Conservation (phyloP, 1,140 invertebrate species). For the Leptestheria dahalacensis region DNA sequence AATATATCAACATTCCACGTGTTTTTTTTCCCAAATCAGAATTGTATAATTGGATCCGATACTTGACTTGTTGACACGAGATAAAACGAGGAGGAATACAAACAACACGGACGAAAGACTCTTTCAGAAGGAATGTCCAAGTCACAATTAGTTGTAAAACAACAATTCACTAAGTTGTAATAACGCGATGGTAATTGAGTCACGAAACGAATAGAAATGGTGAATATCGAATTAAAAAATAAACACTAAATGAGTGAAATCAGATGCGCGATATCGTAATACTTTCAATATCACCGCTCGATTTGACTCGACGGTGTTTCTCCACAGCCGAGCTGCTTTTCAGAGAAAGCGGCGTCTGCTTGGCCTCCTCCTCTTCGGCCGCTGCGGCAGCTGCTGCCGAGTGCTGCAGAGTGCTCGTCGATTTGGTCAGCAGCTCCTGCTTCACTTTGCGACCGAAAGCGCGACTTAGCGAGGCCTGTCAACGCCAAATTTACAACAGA, state of each 20-base stretch:
- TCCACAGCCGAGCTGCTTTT: constrained; percentile 21
- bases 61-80: not conserved
- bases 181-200: no score
- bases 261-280: constrained; percentile 22
- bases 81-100: not conserved
- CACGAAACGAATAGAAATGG: no score
- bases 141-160: no score
- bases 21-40: no score
- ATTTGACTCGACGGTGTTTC: constrained; percentile 48
- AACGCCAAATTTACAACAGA: constrained; percentile 19
- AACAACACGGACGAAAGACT: not conserved
- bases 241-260: not conserved
- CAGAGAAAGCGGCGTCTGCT: not conserved
- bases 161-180: not conserved
- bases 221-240: no score
- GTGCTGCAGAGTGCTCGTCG: constrained; percentile 20
- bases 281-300: constrained; percentile 51
- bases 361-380: not conserved
- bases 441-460: constrained; percentile 51
- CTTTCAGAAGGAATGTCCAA: not conserved
- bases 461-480: constrained; percentile 55
- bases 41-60: not conserved
- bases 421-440: constrained; percentile 28
- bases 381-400: constrained; percentile 16
- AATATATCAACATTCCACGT: no score